These are phyloP conservation scores for Spodoptera litura DNA, from an alignment of 1,140 invertebrate species.

Conservation along the genomic window DNA sequence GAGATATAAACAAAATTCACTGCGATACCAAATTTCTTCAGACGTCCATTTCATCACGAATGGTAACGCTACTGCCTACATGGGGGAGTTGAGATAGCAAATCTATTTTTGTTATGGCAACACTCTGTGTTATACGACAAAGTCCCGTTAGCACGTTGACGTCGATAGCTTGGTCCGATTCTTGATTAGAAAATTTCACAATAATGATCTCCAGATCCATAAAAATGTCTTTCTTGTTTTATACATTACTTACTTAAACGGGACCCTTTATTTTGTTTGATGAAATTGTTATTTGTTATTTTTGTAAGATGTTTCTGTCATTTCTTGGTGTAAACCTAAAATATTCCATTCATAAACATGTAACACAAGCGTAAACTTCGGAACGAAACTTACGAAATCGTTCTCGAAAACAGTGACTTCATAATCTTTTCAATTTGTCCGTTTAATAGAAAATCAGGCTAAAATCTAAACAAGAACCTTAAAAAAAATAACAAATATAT, in stretches of 20 bases:
- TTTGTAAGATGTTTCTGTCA: too few relatives aligned
- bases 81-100: conserved; percentile 74
- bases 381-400: conserved; percentile 9
- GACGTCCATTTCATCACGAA: conserved; percentile 81
- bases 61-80: conserved; percentile 81
- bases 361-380: background rate
- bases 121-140: conserved; percentile 60
- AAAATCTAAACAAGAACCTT: conserved; percentile 9
- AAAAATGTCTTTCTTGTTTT: too few relatives aligned
- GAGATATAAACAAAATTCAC: conserved; percentile 84
- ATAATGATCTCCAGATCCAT: too few relatives aligned
- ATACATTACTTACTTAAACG: too few relatives aligned
- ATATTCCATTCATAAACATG: too few relatives aligned
- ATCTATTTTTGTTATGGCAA: conserved; percentile 78
- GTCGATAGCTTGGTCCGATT: conserved; percentile 42
- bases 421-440: conserved; percentile 16
- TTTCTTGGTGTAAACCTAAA: too few relatives aligned
- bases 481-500: background rate
- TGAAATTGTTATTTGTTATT: too few relatives aligned
- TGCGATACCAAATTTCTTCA: conserved; percentile 67
- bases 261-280: too few relatives aligned
- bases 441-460: background rate
- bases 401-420: background rate
- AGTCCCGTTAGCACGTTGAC: conserved; percentile 38
- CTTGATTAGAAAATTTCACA: background rate